These are phyloP conservation scores for Craseonycteris thonglongyai DNA, from an alignment of 2,113 vertebrate species.

Conservation along the genomic window DNA sequence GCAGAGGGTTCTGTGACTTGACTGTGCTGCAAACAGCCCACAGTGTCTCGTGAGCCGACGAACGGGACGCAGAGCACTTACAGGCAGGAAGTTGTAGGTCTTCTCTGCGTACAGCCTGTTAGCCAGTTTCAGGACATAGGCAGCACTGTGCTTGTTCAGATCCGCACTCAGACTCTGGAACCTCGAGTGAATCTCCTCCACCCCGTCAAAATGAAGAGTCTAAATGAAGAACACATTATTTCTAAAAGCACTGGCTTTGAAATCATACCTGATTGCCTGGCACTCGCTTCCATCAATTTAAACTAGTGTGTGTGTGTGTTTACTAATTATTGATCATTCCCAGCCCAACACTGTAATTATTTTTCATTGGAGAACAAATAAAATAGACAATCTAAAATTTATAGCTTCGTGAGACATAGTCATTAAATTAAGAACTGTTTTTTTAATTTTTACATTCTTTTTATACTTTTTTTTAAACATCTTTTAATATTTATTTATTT, in stretches of 20 bases:
- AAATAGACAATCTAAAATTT: not conserved
- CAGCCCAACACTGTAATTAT: not conserved
- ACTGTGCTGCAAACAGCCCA: not conserved
- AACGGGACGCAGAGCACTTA: slow-evolving; percentile 59
- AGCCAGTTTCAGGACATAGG: slow-evolving; percentile 86
- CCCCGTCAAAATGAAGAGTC: slow-evolving; percentile 81
- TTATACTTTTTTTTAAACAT: too few relatives aligned
- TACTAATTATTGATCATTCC: not conserved
- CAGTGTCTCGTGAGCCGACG: not conserved
- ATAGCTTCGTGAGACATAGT: not conserved
- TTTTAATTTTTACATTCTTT: too few relatives aligned
- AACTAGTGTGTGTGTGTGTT: not conserved
- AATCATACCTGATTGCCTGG: not conserved
- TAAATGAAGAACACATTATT: slow-evolving; percentile 57
- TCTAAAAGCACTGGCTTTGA: not conserved
- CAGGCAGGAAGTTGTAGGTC: slow-evolving; percentile 84
- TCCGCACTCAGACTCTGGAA: slow-evolving; percentile 82
- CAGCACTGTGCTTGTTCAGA: slow-evolving; percentile 82
- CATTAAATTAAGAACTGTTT: not conserved
- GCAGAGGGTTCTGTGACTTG: not conserved
- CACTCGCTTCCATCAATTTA: not conserved
- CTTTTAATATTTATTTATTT: too few relatives aligned
- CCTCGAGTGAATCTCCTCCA: slow-evolving; percentile 80
- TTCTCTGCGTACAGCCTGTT: slow-evolving; percentile 91
- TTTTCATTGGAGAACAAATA: not conserved